These are phyloP conservation scores for Paraescarpia echinospica DNA, from an alignment of 1,140 invertebrate genomes.

Conservation along the genomic window DNA sequence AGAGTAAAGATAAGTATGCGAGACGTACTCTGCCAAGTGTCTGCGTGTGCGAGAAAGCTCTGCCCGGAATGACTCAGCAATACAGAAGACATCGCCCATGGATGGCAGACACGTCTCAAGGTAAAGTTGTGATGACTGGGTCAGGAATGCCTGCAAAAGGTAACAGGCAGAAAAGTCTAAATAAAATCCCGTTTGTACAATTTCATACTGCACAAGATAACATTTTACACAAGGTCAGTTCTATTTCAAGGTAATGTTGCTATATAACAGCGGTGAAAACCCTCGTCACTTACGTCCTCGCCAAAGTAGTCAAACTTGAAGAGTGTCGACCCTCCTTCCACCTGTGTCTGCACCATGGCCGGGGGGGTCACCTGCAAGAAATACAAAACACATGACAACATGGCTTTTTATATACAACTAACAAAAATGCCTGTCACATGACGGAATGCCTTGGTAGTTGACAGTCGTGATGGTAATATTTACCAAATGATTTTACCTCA, in stretches of 20 bases:
- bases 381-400: not conserved
- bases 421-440: not conserved
- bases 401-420: not conserved
- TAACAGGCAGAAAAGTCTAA: not conserved
- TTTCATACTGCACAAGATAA: too few relatives aligned
- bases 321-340: constrained; percentile 96
- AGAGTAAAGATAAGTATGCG: not conserved
- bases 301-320: constrained; percentile 96
- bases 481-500: too few relatives aligned
- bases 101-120: constrained; percentile 93
- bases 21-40: constrained; percentile 88
- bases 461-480: too few relatives aligned
- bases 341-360: constrained; percentile 86
- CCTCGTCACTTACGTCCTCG: constrained; percentile 61
- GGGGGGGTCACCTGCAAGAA: constrained; percentile 79
- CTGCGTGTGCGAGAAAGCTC: constrained; percentile 94
- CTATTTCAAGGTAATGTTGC: too few relatives aligned
- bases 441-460: too few relatives aligned
- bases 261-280: too few relatives aligned
- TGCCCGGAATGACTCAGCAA: constrained; percentile 96
- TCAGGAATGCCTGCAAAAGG: constrained; percentile 78
- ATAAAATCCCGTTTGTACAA: not conserved
- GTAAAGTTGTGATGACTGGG: constrained; percentile 98
- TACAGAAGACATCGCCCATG: constrained; percentile 95
- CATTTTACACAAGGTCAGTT: too few relatives aligned